Percentiles rank a stretch among this genome's conserved stretches.
These are phyloP conservation scores for Bungarus multicinctus DNA, from an alignment of 2,113 vertebrate genomes.

Conservation along the genomic window DNA sequence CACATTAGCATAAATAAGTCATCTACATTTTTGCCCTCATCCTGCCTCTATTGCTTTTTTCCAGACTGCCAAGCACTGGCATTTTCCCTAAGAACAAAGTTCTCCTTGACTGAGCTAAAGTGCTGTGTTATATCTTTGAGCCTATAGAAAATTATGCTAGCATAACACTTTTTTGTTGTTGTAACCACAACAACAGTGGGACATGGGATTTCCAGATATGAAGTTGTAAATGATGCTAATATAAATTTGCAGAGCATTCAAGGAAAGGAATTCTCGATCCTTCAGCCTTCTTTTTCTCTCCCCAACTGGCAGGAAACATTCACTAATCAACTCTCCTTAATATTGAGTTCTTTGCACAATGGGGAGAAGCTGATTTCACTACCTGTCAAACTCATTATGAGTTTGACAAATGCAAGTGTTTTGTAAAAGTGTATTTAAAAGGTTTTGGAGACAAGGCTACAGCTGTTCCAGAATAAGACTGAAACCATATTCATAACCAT, in stretches of 20 bases:
- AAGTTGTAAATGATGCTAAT: background rate
- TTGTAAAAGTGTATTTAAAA: background rate
- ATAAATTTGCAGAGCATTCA: background rate
- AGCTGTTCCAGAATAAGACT: background rate
- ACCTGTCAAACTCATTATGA: background rate
- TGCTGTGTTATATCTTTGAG: background rate
- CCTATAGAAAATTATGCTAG: background rate
- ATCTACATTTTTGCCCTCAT: background rate
- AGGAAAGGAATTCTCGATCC: background rate
- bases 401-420: background rate
- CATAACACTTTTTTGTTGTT: background rate
- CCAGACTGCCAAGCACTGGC: background rate
- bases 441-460: background rate
- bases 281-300: background rate
- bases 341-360: background rate
- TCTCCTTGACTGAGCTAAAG: background rate
- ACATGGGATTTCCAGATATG: background rate
- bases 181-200: no score
- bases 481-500: background rate
- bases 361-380: background rate
- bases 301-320: background rate
- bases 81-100: background rate
- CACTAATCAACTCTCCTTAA: background rate
- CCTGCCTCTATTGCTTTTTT: background rate
- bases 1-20: background rate